Conservation (phyloP, 2,888 invertebrate species). For the Drosophila falleni region DNA sequence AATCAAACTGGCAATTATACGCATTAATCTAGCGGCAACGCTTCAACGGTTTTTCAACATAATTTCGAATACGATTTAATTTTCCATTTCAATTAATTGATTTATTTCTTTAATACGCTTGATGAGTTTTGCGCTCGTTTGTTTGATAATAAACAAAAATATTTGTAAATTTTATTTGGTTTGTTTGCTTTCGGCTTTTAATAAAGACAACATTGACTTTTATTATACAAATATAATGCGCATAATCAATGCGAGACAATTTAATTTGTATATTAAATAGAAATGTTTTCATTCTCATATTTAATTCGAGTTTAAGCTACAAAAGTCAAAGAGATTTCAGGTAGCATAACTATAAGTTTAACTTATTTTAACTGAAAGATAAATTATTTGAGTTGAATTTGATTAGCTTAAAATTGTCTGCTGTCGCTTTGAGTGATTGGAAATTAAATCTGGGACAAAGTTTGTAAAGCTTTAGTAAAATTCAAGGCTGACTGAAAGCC, state of each 20-base stretch:
- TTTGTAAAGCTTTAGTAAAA: conserved; percentile 15
- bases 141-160: conserved; percentile 23
- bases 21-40: conserved; percentile 34
- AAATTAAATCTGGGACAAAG: conserved; percentile 1
- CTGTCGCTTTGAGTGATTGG: not conserved
- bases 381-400: conserved; percentile 4
- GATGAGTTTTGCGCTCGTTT: conserved; percentile 27
- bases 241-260: conserved; percentile 27
- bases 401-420: conserved; percentile 8
- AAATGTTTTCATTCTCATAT: not conserved
- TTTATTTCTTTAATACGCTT: conserved; percentile 20
- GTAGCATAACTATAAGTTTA: not conserved
- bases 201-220: conserved; percentile 48
- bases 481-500: conserved; percentile 10
- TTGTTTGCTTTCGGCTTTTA: conserved; percentile 44
- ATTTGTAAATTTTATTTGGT: conserved; percentile 39
- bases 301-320: not conserved
- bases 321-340: not conserved
- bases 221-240: conserved; percentile 28
- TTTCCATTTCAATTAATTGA: conserved; percentile 28
- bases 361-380: not conserved
- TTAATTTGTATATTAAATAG: conserved; percentile 18
- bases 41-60: conserved; percentile 1
- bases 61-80: not conserved
- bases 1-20: conserved; percentile 63